Evolutionary conservation across 2,888 invertebrate genomes (phyloP), one percentile per base, ranked within the genome.

Genomic region (Mystacides longicornis): DNA sequence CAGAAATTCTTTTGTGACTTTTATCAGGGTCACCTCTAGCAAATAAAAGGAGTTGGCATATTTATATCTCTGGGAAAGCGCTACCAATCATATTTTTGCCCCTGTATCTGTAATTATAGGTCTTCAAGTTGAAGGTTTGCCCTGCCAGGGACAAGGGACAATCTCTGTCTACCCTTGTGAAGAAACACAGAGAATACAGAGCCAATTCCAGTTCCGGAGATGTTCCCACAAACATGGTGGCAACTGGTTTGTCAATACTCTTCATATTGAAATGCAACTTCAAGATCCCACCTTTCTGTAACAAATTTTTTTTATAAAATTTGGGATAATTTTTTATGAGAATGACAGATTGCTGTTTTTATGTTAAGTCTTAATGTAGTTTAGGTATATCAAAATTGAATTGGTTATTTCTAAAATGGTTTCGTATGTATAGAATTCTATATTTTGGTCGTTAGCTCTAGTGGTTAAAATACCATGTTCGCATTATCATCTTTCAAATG

Each of bases 181-280:
- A 74, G 68, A 89, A 93, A 67, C 95, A 96, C 3, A 93, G 79
- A 0, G 93, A 89, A 69, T 93, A 95, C 2, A 95, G 70, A 0
- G 94, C 89, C 73, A 96, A 80, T 71, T 96, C 95, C 61, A 94
- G 75, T 71, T 95, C 95, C 0, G 95, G 95, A 52, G 92, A 92
- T 1, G 89, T 89, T 21, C 92, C 92, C 58, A 92, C 76, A 65
- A 92, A 89, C 75, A 91, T 79, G 0, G 82, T 79, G 51, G 85
- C 85, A 0, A 88, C 87, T 0, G 91, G 89, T 66, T 92, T 92
- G 60, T 84, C 83, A 1, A 81, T 71, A 1, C 82, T 81, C 65
- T 84, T 81, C 68, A 87, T 86, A 53, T 78, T 82, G 59, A 88
- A 83, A 60, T 88, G 87, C 43, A 83, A 70, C 67, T 89, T 89